A percentile compares a stretch with the other conserved stretches of the same genome.
Evolutionary conservation across 2,888 invertebrate genomes (phyloP).

Genomic region (Sesamia inferens): DNA sequence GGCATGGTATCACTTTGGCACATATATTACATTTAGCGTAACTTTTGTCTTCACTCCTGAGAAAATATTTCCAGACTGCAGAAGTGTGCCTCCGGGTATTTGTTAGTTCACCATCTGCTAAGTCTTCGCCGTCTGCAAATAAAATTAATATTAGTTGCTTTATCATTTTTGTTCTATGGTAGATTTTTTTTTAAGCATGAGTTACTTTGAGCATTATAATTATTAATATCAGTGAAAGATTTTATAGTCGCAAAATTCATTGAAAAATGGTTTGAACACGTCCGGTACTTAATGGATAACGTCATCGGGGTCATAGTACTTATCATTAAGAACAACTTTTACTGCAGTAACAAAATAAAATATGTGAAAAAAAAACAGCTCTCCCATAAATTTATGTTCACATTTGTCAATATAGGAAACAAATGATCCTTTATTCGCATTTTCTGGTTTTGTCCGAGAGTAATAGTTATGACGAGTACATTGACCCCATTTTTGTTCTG

Average conservation of each 20-base stretch:
- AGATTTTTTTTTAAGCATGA: not conserved
- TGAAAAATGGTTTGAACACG: not conserved
- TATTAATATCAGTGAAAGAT: not conserved
- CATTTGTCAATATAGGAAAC: no score
- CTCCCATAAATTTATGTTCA: no score
- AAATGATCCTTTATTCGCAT: no score
- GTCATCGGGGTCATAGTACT: no score
- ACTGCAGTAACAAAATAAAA: no score
- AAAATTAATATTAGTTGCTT: not conserved
- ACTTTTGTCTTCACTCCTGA: constrained; percentile 15
- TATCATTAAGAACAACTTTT: no score
- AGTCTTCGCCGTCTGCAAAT: not conserved
- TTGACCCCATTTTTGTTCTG: no score
- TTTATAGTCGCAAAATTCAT: not conserved
- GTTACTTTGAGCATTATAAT: not conserved
- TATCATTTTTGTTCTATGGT: not conserved
- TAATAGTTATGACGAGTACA: no score
- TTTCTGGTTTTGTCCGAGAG: no score
- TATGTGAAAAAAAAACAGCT: no score
- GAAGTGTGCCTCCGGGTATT: constrained; percentile 11
- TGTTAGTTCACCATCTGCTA: not conserved
- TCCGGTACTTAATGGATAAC: no score
- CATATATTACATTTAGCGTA: constrained; percentile 29
- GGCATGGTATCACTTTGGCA: constrained; percentile 13
- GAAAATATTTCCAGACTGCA: constrained; percentile 18